These are phyloP conservation scores for Bombus superbus DNA, from an alignment of 1,140 invertebrate genomes.

Conservation along the genomic window DNA sequence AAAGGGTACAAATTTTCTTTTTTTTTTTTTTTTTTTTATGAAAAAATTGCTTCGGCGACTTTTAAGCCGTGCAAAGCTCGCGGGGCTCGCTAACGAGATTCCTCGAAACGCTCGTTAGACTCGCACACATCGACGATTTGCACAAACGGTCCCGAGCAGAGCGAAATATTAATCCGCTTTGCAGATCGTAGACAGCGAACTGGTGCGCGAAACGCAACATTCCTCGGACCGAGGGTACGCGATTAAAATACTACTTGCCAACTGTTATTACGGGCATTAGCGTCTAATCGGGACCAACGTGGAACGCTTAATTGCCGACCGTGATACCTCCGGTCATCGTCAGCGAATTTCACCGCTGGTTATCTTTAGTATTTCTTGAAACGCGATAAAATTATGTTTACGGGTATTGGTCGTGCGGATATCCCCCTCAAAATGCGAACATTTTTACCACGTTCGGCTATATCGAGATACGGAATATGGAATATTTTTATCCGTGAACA, in stretches of 20 bases:
- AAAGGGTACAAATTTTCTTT: background rate
- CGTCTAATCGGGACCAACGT: conserved; percentile 42
- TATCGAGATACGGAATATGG: no score
- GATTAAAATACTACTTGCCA: conserved; percentile 59
- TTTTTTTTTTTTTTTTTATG: background rate
- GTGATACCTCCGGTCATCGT: background rate
- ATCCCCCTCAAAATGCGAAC: background rate
- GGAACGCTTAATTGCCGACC: conserved; percentile 42
- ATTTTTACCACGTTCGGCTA: no score
- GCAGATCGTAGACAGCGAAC: background rate
- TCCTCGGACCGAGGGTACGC: background rate
- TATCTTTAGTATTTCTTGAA: background rate
- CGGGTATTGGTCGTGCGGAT: background rate
- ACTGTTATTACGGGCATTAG: conserved; percentile 59
- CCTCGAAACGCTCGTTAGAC: conserved; percentile 14
- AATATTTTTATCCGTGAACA: no score
- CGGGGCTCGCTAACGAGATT: conserved; percentile 3
- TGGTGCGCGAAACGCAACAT: conserved; percentile 21
- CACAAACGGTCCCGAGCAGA: background rate
- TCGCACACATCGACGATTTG: conserved; percentile 7
- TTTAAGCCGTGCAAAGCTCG: background rate
- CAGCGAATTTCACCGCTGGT: background rate
- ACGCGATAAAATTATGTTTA: background rate
- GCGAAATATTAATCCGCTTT: conserved; percentile 33
- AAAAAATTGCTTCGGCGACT: conserved; percentile 5